Conservation (phyloP, 1,140 invertebrate genomes). For the Frieseomelitta varia region DNA sequence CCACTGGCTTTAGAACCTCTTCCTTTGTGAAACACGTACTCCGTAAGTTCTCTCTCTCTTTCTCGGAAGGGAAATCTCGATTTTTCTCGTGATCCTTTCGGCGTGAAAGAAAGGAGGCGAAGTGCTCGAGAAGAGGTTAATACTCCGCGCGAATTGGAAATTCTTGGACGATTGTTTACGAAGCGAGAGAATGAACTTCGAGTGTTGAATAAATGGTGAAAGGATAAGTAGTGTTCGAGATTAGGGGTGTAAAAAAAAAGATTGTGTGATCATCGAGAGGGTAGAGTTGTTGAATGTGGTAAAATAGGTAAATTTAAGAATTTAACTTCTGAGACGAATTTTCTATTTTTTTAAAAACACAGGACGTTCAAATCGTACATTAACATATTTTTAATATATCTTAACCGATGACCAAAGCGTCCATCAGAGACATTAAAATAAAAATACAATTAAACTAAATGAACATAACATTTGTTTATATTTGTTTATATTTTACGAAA, state of each 20-base stretch:
- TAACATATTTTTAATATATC: no score
- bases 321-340: no score
- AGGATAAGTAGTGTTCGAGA: background rate
- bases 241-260: background rate
- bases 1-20: conserved; percentile 36
- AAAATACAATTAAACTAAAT: no score
- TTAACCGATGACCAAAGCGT: no score
- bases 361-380: no score
- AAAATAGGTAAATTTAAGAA: background rate
- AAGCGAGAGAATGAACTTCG: background rate
- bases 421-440: no score
- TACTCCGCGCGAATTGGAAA: conserved; percentile 3
- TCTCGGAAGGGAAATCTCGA: conserved; percentile 45
- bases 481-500: no score
- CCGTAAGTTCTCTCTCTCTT: conserved; percentile 12
- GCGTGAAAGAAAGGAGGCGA: no score
- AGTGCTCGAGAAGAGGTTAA: background rate
- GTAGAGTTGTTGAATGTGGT: background rate
- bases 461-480: no score
- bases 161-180: background rate
- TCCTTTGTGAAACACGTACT: conserved; percentile 26
- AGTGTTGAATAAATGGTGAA: background rate
- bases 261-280: no score
- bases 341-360: no score
- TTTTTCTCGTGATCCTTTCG: conserved; percentile 22